Conservation (phyloP, 2,888 invertebrate species). For the Dynastes hyllus region DNA sequence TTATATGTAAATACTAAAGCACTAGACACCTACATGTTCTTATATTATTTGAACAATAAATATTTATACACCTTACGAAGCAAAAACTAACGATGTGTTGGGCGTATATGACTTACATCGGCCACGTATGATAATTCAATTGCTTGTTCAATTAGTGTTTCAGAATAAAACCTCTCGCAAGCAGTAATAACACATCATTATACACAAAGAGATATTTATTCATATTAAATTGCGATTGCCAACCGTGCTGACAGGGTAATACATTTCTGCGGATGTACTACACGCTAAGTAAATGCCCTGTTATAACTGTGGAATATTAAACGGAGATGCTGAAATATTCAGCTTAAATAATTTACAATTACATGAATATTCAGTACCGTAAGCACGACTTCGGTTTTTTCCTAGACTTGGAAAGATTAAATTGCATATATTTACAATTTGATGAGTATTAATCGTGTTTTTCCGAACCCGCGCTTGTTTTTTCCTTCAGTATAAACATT, state of each 20-base stretch:
- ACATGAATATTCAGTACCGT: conserved; percentile 42
- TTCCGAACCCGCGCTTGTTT: neutral
- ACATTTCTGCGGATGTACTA: conserved; percentile 32
- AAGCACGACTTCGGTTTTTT: conserved; percentile 6
- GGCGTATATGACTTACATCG: conserved; percentile 3
- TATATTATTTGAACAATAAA: conserved; percentile 35
- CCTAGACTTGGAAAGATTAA: conserved; percentile 29
- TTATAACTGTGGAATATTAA: conserved; percentile 41
- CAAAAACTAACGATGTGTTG: conserved; percentile 15
- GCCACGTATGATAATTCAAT: conserved; percentile 33
- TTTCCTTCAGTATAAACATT: conserved; percentile 5
- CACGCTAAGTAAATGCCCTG: conserved; percentile 29
- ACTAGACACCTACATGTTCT: conserved; percentile 9
- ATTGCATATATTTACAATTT: conserved; percentile 48
- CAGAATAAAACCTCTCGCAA: conserved; percentile 23
- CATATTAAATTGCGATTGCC: conserved; percentile 44
- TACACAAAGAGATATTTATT: conserved; percentile 41
- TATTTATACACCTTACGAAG: conserved; percentile 20
- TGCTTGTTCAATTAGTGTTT: conserved; percentile 39
- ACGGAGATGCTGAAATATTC: conserved; percentile 36
- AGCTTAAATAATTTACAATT: conserved; percentile 45
- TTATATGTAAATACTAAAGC: conserved; percentile 11
- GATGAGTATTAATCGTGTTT: conserved; percentile 44
- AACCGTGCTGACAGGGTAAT: conserved; percentile 37
- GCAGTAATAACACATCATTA: conserved; percentile 42